Evolutionary conservation across 2,888 invertebrate species (phyloP).

Genomic region (Brachypterus glaber): DNA sequence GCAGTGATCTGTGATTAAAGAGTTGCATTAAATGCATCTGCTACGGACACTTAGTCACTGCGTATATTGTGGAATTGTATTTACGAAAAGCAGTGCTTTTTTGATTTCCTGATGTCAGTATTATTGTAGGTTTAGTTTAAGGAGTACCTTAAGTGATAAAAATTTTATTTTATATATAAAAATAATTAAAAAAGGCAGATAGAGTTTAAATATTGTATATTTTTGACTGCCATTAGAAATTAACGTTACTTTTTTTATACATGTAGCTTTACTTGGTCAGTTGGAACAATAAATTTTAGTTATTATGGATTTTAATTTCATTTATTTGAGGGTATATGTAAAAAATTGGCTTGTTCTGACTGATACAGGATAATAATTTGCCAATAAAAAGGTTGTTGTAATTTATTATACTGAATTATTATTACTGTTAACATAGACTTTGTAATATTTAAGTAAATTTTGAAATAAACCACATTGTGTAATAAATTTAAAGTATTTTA

Average conservation of each 20-base stretch:
- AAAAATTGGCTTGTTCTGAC: constrained; percentile 20
- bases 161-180: constrained; percentile 32
- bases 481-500: too few relatives aligned
- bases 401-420: constrained; percentile 27
- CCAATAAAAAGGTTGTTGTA: constrained; percentile 27
- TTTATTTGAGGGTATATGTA: constrained; percentile 20
- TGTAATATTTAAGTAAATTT: constrained; percentile 25
- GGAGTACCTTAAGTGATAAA: constrained; percentile 31
- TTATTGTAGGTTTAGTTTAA: constrained; percentile 26
- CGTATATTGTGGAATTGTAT: constrained; percentile 11
- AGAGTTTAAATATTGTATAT: constrained; percentile 19
- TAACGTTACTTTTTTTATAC: constrained; percentile 20
- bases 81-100: constrained; percentile 20
- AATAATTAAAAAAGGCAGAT: constrained; percentile 18
- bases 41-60: constrained; percentile 11
- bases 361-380: constrained; percentile 18
- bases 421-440: constrained; percentile 28
- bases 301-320: constrained; percentile 17
- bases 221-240: constrained; percentile 22
- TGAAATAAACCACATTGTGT: constrained; percentile 18
- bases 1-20: constrained; percentile 19
- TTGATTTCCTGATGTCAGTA: constrained; percentile 30
- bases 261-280: constrained; percentile 19
- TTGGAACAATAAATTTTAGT: constrained; percentile 22
- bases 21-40: constrained; percentile 2